Evolutionary conservation across 1,140 invertebrate species (phyloP).

Genomic region (Leptinotarsa texana): DNA sequence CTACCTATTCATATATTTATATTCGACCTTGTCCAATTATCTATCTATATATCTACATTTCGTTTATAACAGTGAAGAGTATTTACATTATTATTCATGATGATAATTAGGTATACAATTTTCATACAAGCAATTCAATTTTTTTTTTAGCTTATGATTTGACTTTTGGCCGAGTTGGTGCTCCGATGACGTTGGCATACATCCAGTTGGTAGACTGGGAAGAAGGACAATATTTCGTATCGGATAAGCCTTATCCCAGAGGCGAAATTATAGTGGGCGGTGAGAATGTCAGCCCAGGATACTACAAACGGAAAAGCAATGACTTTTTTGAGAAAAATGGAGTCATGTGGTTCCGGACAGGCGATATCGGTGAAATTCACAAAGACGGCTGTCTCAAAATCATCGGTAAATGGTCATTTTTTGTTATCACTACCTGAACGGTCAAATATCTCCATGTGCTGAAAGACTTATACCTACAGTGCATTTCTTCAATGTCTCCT

Average conservation of each 20-base stretch:
- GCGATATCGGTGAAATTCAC: slow-evolving; percentile 94
- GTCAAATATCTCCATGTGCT: too few species aligned
- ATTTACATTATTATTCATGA: too few species aligned
- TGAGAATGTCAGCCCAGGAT: slow-evolving; percentile 90
- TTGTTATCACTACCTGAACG: neutral
- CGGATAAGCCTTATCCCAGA: slow-evolving; percentile 84
- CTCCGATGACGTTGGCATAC: slow-evolving; percentile 82
- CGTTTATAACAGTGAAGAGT: too few species aligned
- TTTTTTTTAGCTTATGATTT: slow-evolving; percentile 8
- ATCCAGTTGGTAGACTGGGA: slow-evolving; percentile 90
- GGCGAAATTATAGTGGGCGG: slow-evolving; percentile 94
- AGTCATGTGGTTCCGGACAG: slow-evolving; percentile 88
- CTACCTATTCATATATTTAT: too few species aligned
- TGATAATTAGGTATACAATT: too few species aligned
- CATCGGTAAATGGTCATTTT: slow-evolving; percentile 70
- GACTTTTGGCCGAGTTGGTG: slow-evolving; percentile 77
- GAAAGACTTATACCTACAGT: too few species aligned
- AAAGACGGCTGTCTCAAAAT: slow-evolving; percentile 92
- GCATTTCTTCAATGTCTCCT: too few species aligned
- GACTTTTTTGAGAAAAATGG: slow-evolving; percentile 85
- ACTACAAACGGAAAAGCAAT: slow-evolving; percentile 88
- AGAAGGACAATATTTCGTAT: slow-evolving; percentile 88
- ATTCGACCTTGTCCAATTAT: too few species aligned
- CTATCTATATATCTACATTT: too few species aligned
- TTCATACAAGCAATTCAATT: neutral